Evolutionary conservation across 2,797 vertebrate species (phyloP).

Genomic region (Salmo trutta): DNA sequence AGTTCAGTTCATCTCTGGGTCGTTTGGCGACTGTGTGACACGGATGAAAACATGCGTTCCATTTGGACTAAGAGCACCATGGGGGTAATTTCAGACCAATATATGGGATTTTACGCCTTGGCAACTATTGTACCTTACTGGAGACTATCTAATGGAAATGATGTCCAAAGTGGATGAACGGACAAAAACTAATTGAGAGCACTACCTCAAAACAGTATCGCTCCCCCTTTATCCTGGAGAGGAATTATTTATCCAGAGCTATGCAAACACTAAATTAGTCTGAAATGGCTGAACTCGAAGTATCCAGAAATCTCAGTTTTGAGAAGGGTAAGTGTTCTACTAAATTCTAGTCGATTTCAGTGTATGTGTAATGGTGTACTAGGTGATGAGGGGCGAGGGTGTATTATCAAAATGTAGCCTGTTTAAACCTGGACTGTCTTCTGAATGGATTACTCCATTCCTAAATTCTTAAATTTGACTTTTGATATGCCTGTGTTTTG

Average conservation of each 20-base stretch:
- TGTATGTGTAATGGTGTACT: background rate
- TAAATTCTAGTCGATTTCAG: background rate
- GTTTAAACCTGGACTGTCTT: background rate
- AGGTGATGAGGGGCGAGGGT: background rate
- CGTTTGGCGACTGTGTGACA: background rate
- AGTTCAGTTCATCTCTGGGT: background rate
- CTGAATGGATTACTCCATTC: background rate
- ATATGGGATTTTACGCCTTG: conserved; percentile 27
- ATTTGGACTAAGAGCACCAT: background rate
- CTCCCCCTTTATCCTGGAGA: conserved; percentile 16
- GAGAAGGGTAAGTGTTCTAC: conserved; percentile 88
- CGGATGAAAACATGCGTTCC: background rate
- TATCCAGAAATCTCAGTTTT: conserved; percentile 92
- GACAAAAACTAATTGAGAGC: conserved; percentile 37
- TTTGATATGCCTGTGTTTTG: background rate
- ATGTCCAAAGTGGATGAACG: conserved; percentile 60
- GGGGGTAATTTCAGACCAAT: conserved; percentile 17
- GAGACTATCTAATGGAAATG: conserved; percentile 32
- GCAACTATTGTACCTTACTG: conserved; percentile 22
- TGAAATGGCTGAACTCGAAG: conserved; percentile 97
- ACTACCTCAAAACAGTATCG: conserved; percentile 21
- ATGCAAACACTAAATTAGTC: conserved; percentile 67
- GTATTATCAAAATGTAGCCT: background rate
- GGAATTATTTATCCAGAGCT: conserved; percentile 31
- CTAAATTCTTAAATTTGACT: background rate